These are phyloP conservation scores for Petrosia ficiformis DNA, from an alignment of 37 sponge, comb jelly and placozoan species.

Conservation along the genomic window DNA sequence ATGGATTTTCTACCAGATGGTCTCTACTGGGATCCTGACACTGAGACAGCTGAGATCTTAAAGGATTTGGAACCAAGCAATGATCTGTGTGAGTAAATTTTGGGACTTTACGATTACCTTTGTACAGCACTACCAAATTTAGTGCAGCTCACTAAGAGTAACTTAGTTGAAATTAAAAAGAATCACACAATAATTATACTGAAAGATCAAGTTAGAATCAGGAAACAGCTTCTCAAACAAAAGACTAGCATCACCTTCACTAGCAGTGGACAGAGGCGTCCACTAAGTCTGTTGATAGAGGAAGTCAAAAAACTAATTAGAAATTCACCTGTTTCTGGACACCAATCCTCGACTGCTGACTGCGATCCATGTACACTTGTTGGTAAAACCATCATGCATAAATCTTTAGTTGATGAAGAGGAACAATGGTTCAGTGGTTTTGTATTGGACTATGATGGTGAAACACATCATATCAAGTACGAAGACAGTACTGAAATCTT, in stretches of 20 bases:
- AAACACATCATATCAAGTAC: neutral
- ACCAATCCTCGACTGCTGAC: neutral
- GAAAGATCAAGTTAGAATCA: neutral
- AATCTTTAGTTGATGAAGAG: neutral
- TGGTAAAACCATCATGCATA: conserved; percentile 7
- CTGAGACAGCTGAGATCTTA: neutral
- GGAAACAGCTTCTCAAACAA: conserved; percentile 21
- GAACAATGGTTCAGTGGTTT: neutral
- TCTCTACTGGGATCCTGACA: neutral
- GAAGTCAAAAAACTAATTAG: neutral
- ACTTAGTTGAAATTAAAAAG: conserved; percentile 31
- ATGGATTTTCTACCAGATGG: neutral
- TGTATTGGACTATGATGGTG: conserved; percentile 5
- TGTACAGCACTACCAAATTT: conserved; percentile 28
- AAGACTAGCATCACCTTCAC: conserved; percentile 25
- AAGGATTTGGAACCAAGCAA: conserved; percentile 22
- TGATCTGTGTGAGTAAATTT: conserved; percentile 47
- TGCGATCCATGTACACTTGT: neutral
- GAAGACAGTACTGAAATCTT: neutral
- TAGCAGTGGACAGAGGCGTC: neutral
- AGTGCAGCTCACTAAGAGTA: neutral
- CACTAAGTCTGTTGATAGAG: neutral
- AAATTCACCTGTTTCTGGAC: neutral
- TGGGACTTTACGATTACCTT: conserved; percentile 8
- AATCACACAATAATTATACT: neutral